Evolutionary conservation across 2,888 invertebrate genomes (phyloP).

Genomic region (Drosophila merina): DNA sequence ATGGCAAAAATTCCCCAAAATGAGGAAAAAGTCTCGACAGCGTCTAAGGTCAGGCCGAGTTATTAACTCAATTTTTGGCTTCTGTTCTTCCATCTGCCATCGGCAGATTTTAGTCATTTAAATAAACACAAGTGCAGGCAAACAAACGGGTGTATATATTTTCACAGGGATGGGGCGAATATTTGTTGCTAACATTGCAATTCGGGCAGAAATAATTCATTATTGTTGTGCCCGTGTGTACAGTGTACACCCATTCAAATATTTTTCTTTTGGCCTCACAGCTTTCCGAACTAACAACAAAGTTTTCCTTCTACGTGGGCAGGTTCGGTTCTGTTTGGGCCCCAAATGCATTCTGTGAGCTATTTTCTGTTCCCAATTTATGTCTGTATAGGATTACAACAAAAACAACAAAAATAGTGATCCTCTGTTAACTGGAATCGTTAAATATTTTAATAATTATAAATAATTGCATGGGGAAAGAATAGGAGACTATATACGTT

Average conservation of each 20-base stretch:
- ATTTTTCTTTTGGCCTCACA: conserved; percentile 52
- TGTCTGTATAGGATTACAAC: conserved; percentile 16
- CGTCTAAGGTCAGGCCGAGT: conserved; percentile 49
- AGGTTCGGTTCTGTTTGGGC: conserved; percentile 10
- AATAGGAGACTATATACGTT: too few relatives aligned
- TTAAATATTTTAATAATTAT: background rate
- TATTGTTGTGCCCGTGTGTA: conserved; percentile 31
- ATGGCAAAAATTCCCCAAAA: conserved; percentile 39
- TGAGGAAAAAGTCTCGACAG: conserved; percentile 44
- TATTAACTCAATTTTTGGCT: conserved; percentile 71
- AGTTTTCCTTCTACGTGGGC: conserved; percentile 60
- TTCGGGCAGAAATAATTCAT: conserved; percentile 54
- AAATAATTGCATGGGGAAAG: too few relatives aligned
- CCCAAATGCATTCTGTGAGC: conserved; percentile 48
- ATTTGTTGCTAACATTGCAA: conserved; percentile 51
- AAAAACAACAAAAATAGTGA: background rate
- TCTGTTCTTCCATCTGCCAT: conserved; percentile 42
- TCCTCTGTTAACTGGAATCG: background rate
- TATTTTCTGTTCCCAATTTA: conserved; percentile 16
- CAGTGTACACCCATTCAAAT: conserved; percentile 18
- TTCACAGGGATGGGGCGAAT: conserved; percentile 16
- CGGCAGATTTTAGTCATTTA: conserved; percentile 65
- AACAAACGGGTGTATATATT: conserved; percentile 9
- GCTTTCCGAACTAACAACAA: conserved; percentile 59
- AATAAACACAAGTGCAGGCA: conserved; percentile 56